Evolutionary conservation across 1,140 invertebrate species (phyloP).

Genomic region (Saccostrea glomerata): DNA sequence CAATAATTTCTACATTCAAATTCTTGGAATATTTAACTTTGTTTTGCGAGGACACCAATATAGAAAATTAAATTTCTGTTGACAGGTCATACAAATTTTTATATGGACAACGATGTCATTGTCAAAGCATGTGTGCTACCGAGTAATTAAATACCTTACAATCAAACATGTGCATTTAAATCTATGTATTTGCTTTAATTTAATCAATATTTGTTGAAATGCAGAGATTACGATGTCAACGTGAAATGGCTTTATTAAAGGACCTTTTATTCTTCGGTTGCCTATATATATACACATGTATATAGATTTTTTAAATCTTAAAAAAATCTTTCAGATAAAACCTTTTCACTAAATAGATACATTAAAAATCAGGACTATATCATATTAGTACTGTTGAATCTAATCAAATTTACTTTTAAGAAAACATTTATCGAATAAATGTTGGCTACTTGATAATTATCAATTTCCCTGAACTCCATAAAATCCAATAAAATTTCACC

Average conservation of each 20-base stretch:
- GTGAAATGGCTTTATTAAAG: background rate
- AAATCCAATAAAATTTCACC: no score
- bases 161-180: background rate
- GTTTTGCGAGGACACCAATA: background rate
- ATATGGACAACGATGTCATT: background rate
- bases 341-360: no score
- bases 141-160: constrained; percentile 8
- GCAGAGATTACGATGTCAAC: background rate
- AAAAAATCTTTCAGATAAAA: no score
- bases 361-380: no score
- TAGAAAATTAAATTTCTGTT: background rate
- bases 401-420: no score
- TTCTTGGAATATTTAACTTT: background rate
- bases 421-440: no score
- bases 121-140: background rate
- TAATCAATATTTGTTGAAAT: background rate
- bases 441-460: no score
- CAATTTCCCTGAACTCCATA: no score
- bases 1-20: background rate
- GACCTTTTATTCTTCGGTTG: background rate
- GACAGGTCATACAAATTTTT: background rate
- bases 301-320: no score
- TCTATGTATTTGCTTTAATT: background rate
- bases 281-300: no score
- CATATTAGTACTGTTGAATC: no score